phyloP scores from a whole-genome alignment of 2,797 vertebrate species.

The Eulemur mongoz region DNA sequence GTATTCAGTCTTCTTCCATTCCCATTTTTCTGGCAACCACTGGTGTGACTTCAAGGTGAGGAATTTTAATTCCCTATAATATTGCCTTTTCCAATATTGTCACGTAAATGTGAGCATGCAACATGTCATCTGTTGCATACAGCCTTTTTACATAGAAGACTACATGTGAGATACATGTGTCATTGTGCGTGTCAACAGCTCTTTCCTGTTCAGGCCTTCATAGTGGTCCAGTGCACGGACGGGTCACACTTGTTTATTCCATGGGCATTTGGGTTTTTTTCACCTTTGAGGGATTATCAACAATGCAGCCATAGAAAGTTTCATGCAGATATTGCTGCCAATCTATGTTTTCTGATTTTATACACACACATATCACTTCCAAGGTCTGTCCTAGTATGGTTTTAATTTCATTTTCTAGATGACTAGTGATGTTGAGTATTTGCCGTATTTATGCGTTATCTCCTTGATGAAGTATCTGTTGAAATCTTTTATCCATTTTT shows the following conservation, averaged over 20 bases:
- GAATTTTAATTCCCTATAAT: neutral
- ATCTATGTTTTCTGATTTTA: too few relatives aligned
- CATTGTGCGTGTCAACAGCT: neutral
- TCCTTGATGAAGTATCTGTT: neutral
- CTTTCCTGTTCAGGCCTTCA: neutral
- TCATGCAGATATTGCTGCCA: neutral
- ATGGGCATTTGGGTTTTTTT: neutral
- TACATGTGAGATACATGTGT: neutral
- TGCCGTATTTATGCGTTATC: neutral
- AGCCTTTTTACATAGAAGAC: neutral
- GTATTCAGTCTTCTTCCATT: too few relatives aligned
- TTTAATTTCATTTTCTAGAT: neutral
- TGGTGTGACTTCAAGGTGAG: neutral
- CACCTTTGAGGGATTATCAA: neutral
- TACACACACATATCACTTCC: too few relatives aligned
- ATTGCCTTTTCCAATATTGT: neutral
- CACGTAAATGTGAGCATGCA: too few relatives aligned
- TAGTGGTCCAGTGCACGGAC: neutral
- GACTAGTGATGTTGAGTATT: neutral
- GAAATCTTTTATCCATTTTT: neutral
- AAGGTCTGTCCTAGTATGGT: neutral
- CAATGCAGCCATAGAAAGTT: neutral
- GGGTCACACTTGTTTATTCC: neutral
- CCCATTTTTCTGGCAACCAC: neutral
- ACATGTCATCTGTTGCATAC: neutral